phyloP scores from a whole-genome alignment of 2,797 vertebrate species.

The Callimico goeldii region DNA sequence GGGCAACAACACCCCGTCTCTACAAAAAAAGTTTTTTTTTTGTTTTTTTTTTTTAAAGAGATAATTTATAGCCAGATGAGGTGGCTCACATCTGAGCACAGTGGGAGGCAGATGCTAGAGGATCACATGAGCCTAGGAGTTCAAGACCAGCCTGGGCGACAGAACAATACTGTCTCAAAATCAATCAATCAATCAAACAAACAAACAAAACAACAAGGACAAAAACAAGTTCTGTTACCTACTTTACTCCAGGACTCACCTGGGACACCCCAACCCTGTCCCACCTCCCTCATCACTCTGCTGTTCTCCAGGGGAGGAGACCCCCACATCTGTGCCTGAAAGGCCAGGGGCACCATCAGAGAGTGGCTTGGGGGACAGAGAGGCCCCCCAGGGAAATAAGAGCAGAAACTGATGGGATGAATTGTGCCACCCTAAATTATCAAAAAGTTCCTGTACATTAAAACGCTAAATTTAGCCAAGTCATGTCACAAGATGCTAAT shows the following conservation, averaged over 20 bases:
- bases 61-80: background rate
- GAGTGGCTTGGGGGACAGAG: background rate
- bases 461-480: background rate
- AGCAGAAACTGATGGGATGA: background rate
- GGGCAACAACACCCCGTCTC: background rate
- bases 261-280: background rate
- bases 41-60: background rate
- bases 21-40: background rate
- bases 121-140: background rate
- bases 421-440: background rate
- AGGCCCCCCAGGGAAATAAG: fast-evolving
- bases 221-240: too few relatives aligned
- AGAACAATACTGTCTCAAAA: background rate
- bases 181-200: background rate
- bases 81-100: background rate
- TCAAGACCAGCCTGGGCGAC: background rate
- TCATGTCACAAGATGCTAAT: background rate
- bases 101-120: background rate
- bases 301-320: background rate
- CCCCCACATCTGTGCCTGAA: background rate
- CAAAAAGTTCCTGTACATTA: fast-evolving
- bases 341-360: fast-evolving
- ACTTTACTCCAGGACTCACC: background rate
- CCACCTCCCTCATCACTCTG: background rate
- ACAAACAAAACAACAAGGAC: background rate